Evolutionary conservation across 2,797 vertebrate genomes (phyloP), one percentile per base, ranked within the genome.

Genomic region (Diceros bicornis): DNA sequence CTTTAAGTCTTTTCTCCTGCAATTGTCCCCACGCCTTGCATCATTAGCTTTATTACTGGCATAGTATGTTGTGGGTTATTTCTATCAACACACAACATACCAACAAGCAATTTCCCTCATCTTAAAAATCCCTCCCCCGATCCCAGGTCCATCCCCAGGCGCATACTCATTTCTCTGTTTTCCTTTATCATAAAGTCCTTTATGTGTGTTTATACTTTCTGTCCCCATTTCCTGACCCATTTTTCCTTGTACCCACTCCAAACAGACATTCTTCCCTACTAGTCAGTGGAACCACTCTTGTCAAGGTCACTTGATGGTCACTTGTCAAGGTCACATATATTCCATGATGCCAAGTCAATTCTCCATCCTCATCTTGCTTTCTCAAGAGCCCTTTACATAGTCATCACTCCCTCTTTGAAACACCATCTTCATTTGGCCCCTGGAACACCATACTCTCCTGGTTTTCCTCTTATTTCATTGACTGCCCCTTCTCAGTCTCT

Each of bases 151-250:
- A 50, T 14, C 21, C 37, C 71, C 21, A 87, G 37, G 2, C 7
- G 59, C 23, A 20, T 68, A 10, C 8, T 29, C 44, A 81, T 72
- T 91, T 89, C 41, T 94, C 62, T 69, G 14, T 71, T 92, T 93
- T 78, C 68, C 32, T 93, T 92, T 66, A 41, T 32, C 25, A 23
- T 23, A 85, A 96, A 71, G 71, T 57, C 23, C 34, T 84, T 96
- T 89, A 41, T 52, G 21, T 68, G 13, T 81, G 2, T 62, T 95
- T 85, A 57, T 44, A 44, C 14, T 87, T 96, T 88, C 75, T 64
- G 44, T 41, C 64, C 55, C 77, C 21, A 20, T 55, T 81, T 87
- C 29, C n/a, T 94, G 81, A 74, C 20, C 25, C 32, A 20, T 27
- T 91, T 89, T 94, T 20, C 34, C 59, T 59, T 47, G 27, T 25